Conservation (phyloP, 2,113 vertebrate genomes). For the Tragelaphus buxtoni region DNA sequence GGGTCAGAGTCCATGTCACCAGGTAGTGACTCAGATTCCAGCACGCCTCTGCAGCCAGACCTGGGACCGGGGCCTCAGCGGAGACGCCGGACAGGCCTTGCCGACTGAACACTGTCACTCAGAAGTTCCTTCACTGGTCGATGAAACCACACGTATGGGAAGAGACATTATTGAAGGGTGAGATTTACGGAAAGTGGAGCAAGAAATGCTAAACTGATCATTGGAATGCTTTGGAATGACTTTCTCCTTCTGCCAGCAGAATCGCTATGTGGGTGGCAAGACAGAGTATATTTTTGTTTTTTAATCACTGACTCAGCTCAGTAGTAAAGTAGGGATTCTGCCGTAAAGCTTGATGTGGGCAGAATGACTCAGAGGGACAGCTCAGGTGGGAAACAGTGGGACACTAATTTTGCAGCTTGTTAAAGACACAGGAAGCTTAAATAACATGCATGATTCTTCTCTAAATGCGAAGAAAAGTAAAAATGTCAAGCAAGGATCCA, state of each 20-base stretch:
- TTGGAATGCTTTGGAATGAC: not conserved
- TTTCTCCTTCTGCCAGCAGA: not conserved
- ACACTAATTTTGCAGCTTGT: not conserved
- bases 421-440: not conserved
- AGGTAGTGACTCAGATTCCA: not conserved
- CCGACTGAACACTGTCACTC: not conserved
- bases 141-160: not conserved
- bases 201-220: not conserved
- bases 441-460: not conserved
- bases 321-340: not conserved
- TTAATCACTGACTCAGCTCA: not conserved
- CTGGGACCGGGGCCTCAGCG: not conserved
- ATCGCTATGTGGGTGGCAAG: not conserved
- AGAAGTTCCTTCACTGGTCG: not conserved
- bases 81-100: not conserved
- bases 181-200: not conserved
- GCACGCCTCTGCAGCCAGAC: not conserved
- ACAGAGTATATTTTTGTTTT: not conserved
- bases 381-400: not conserved
- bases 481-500: not conserved
- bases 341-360: accelerated
- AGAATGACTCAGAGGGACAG: not conserved
- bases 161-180: not conserved
- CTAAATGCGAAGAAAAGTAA: not conserved
- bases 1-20: too few relatives aligned